Evolutionary conservation across 2,797 vertebrate genomes (phyloP), one percentile per base, ranked within the genome.

Genomic region (Paratrypauchen microcephalus): DNA sequence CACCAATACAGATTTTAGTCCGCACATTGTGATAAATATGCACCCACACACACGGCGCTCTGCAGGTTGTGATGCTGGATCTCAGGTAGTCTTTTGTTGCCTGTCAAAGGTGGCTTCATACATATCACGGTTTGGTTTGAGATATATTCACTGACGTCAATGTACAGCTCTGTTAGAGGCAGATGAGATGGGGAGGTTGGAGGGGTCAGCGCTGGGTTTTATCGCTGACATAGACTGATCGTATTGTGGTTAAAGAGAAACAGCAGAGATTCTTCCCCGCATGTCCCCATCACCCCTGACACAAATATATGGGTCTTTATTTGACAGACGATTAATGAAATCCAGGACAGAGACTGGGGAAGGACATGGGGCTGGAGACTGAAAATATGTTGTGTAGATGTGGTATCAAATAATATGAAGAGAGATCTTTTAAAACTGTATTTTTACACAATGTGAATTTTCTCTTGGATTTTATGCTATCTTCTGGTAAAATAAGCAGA

Each of bases 1-100:
- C 41, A 45, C 41, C 13, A 45, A 15, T 45, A 4, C 41, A 15
- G 13, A 16, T 45, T 45, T 45, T 45, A 45, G 12, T 15, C 3
- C 41, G 4, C 13, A 41, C 39, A 45, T 5, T 45, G 41, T 45
- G 41, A 45, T 15, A 13, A 45, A 45, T 45, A 15, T 45, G 41
- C 41, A 15, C 3, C 3, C 41, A 15, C 41, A 45, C 41, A 68
- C 72, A 82, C 72, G 61, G 18, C 16, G 65, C 74, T 78, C 73
- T 80, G 72, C 79, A 80, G 85, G 81, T 84, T 76, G 60, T 58
- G 77, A 86, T 78, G 79, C 82, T 78, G 45, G 73, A 82, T 85
- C 82, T 81, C 50, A 45, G 76, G 69, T 78, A 26, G 80, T 66
- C 74, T 79, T 82, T 78, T 83, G 76, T 81, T 65, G 30, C 68